phyloP scores from a whole-genome alignment of 2,113 vertebrate species.

The Opisthocomus hoazin region DNA sequence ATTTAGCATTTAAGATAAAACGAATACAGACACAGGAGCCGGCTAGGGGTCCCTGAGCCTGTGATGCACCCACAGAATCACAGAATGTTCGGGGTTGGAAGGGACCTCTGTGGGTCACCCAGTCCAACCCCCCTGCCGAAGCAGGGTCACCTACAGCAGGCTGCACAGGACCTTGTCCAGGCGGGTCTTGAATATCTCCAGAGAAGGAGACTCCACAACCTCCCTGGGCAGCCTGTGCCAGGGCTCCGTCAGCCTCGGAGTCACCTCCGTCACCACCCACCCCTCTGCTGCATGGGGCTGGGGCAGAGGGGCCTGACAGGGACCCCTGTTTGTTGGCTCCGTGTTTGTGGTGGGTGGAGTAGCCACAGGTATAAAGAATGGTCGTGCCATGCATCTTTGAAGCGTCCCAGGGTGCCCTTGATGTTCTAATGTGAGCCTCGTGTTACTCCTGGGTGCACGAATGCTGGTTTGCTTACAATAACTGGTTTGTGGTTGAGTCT shows the following conservation, averaged over 20 bases:
- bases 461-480: not conserved
- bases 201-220: too few relatives aligned
- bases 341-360: not conserved
- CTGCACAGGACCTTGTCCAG: too few relatives aligned
- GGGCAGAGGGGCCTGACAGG: not conserved
- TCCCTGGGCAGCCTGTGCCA: too few relatives aligned
- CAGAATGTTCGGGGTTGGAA: too few relatives aligned
- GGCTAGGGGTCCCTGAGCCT: accelerated
- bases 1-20: not conserved
- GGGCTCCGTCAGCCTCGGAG: too few relatives aligned
- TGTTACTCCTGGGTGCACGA: not conserved
- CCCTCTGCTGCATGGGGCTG: accelerated
- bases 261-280: too few relatives aligned
- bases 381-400: not conserved
- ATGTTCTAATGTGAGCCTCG: not conserved
- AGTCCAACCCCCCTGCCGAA: too few relatives aligned
- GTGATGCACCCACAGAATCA: accelerated
- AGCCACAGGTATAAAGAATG: not conserved
- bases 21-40: not conserved
- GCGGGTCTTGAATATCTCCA: too few relatives aligned
- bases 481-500: not conserved
- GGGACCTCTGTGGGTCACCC: too few relatives aligned
- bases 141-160: too few relatives aligned
- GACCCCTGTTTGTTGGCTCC: too few relatives aligned
- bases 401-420: not conserved